Base-by-base conservation (phyloP, 2,113 vertebrate genomes). In the Poecile atricapillus region DNA sequence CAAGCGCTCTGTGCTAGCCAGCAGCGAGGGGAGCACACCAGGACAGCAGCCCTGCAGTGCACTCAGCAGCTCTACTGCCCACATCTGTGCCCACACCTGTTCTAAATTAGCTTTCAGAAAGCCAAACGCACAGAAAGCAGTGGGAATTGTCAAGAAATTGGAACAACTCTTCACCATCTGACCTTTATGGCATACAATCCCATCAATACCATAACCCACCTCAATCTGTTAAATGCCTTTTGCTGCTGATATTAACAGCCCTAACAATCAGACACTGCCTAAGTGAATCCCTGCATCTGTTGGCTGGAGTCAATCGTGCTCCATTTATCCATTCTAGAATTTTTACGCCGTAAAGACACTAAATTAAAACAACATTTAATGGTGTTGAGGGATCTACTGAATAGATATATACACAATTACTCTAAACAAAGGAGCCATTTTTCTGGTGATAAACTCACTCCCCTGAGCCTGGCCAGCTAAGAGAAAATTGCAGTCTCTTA, bases 51-150 rank as follows among this genome's bases (percentile, higher is more conserved):
- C 17, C 13, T 9, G 35, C 67, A 84, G 33, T 9, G 9, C 69
- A 7, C 31, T 14, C n/a, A 24, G 25, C 28, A 50, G 60, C 33
- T 25, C 30, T 33, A 6, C 46, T 46, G 19, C 27, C 47, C 9
- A 1, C 4, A 37, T 20, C 59, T 28, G 7, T 4, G 20, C 19
- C n/a, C 2, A 0, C 1, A 2, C 39, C 46, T 24, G 8, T 15
- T 68, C 7, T 20, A 17, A 41, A 7, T 10, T 10, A 18, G 1
- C 4, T n/a, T 82, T 64, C 58, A 23, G 7, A 23, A 64, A 60
- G 16, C 7, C 52, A 80, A 62, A 69, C 20, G 16, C 43, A 71
- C 31, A 59, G 19, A 87, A 59, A 78, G 4, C 18, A 39, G 27
- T 2, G 3, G 15, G 81, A 89, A 33, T 4, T 28, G 27, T 44